Evolutionary conservation across 2,113 vertebrate genomes (phyloP), one percentile per base, ranked within the genome.

Genomic region (Myotis yumanensis): DNA sequence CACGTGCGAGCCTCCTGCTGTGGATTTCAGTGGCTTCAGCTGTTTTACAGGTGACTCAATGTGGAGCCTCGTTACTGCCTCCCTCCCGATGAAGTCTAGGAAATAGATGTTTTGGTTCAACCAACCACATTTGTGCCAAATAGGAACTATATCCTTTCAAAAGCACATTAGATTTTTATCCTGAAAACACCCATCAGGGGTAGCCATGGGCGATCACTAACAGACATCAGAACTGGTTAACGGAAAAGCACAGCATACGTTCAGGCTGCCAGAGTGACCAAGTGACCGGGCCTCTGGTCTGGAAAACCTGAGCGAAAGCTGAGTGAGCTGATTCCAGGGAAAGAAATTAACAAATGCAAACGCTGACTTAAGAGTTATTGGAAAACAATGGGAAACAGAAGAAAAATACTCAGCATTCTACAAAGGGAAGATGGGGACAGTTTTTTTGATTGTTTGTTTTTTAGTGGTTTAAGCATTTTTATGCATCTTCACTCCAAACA

Each of bases 291-390:
- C 32, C 88, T 90, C 73, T 82, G 35, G 35, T 66, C 46, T 91
- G 40, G 12, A 94, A 88, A 89, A 68, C 79, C 30, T 89, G 51
- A 4, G 25, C 22, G 57, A 85, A 86, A 75, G 89, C 7, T 2
- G 9, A 86, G 64, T 32, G 76, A 86, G 76, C 40, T 86, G 59
- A 94, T 80, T 69, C 86, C 11, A 51, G 52, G 68, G 75, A 91
- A n/a, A 68, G 22, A 93, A 97, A 97, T 94, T 43, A 97, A 95
- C 52, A 93, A 72, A 23, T 15, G 77, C 57, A 77, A 77, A 94
- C 92, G 71, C 51, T 62, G 85, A 89, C 51, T 81, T 89, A n/a
- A 66, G 37, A 94, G 35, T 48, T 80, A 86, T 0, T 52, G 46
- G 32, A 30, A 90, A 89, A 82, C 2, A 37, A 79, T 16, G 48